Conservation (phyloP, 2,797 vertebrate genomes). For the Mastacembelus armatus region DNA sequence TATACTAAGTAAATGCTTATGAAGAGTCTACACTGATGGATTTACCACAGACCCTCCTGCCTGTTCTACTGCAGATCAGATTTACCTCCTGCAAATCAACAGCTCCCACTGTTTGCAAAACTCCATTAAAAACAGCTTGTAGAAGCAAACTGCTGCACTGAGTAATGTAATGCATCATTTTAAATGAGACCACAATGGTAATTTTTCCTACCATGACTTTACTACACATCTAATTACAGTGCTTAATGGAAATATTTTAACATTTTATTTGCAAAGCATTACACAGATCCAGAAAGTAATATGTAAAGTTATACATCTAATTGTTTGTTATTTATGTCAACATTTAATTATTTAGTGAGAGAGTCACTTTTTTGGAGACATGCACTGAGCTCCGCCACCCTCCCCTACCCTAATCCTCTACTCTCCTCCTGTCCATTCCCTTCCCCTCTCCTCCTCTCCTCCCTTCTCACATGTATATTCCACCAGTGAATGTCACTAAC, state of each 20-base stretch:
- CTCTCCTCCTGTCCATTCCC: too few species aligned
- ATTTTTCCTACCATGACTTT: constrained; percentile 15
- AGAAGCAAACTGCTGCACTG: constrained; percentile 40
- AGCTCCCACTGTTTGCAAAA: constrained; percentile 57
- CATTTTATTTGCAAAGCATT: constrained; percentile 31
- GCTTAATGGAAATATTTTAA: constrained; percentile 40
- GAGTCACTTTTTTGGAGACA: too few species aligned
- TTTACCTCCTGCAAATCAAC: constrained; percentile 59
- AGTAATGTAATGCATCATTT: constrained; percentile 48
- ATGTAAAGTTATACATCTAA: too few species aligned
- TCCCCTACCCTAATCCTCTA: too few species aligned
- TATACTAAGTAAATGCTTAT: constrained; percentile 13
- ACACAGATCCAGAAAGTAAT: too few species aligned
- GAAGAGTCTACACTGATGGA: constrained; percentile 27
- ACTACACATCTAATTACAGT: constrained; percentile 33
- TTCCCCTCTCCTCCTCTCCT: too few species aligned
- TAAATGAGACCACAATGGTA: constrained; percentile 50
- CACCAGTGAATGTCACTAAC: too few species aligned
- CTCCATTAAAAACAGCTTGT: constrained; percentile 57
- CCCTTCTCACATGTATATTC: too few species aligned
- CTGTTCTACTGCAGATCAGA: constrained; percentile 39
- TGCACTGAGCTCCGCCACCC: too few species aligned
- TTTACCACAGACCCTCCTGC: constrained; percentile 23
- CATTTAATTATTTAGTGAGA: not conserved
- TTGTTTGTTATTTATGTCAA: too few species aligned